Evolutionary conservation across 2,888 invertebrate genomes (phyloP).

Genomic region (Andrena chrysosceles): DNA sequence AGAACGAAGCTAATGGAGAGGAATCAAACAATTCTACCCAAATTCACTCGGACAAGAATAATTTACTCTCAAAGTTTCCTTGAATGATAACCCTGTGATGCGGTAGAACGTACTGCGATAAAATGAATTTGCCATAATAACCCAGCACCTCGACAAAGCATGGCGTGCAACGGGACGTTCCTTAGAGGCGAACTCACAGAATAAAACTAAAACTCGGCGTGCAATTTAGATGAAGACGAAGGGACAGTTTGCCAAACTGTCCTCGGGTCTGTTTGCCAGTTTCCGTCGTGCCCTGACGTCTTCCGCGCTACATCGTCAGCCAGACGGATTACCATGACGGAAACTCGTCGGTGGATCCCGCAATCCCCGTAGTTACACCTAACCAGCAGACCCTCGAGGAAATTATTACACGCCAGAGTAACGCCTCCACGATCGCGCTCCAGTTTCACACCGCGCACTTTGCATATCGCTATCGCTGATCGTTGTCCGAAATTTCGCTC

Average conservation of each 20-base stretch:
- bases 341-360: conserved; percentile 53
- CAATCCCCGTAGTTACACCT: conserved; percentile 37
- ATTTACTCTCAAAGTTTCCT: not conserved
- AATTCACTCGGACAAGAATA: not conserved
- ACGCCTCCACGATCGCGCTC: conserved; percentile 33
- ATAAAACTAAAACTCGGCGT: conserved; percentile 40
- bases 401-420: conserved; percentile 62
- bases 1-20: not conserved
- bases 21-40: not conserved
- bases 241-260: conserved; percentile 41
- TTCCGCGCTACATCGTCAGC: conserved; percentile 53
- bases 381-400: conserved; percentile 53
- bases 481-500: conserved; percentile 14
- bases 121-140: conserved; percentile 15
- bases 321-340: conserved; percentile 59
- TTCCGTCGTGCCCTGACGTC: conserved; percentile 32
- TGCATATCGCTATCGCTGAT: conserved; percentile 44
- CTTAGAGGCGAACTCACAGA: not conserved
- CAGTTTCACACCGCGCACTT: conserved; percentile 32
- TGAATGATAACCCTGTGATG: not conserved
- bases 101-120: not conserved
- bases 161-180: not conserved
- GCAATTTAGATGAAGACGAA: conserved; percentile 35
- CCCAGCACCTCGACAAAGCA: not conserved
- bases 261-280: conserved; percentile 27